Percentiles rank a stretch among this genome's conserved stretches.
These are phyloP conservation scores for Drosophila mulleri DNA, from an alignment of 2,888 invertebrate species.

Conservation along the genomic window DNA sequence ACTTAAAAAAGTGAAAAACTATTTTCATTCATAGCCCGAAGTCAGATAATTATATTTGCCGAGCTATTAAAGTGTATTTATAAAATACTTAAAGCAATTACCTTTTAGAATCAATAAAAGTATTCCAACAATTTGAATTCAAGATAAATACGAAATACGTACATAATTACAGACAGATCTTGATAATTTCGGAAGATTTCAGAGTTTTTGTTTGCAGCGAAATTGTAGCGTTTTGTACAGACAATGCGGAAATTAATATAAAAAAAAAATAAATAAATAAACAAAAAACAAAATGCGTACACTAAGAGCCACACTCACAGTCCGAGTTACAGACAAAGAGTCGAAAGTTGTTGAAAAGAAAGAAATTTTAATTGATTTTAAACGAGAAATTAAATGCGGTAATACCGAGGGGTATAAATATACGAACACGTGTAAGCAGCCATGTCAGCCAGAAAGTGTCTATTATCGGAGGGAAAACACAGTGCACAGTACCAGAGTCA, in stretches of 20 bases:
- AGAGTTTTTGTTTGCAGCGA: constrained; percentile 16
- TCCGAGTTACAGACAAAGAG: constrained; percentile 3
- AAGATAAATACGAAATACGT: constrained; percentile 17
- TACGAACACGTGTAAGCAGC: constrained; percentile 13
- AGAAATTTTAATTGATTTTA: constrained; percentile 71
- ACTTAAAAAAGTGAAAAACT: not conserved
- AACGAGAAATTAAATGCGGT: constrained; percentile 62
- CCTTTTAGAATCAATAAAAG: not conserved
- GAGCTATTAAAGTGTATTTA: constrained; percentile 3
- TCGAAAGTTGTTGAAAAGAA: constrained; percentile 36
- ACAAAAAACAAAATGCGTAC: constrained; percentile 20
- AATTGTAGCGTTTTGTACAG: constrained; percentile 40
- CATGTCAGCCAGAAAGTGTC: constrained; percentile 24
- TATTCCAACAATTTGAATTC: not conserved
- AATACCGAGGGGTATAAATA: constrained; percentile 20
- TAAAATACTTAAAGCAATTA: not conserved
- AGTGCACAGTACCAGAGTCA: constrained; percentile 9
- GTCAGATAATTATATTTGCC: not conserved
- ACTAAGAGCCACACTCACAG: not conserved
- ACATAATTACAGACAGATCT: constrained; percentile 22
- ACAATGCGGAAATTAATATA: constrained; percentile 43
- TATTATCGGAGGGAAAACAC: constrained; percentile 21
- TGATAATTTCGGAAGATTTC: constrained; percentile 22
- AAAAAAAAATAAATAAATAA: not conserved
- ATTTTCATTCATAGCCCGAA: not conserved